Base-by-base conservation (phyloP, 2,888 invertebrate species). In the Peribatodes rhomboidaria region DNA sequence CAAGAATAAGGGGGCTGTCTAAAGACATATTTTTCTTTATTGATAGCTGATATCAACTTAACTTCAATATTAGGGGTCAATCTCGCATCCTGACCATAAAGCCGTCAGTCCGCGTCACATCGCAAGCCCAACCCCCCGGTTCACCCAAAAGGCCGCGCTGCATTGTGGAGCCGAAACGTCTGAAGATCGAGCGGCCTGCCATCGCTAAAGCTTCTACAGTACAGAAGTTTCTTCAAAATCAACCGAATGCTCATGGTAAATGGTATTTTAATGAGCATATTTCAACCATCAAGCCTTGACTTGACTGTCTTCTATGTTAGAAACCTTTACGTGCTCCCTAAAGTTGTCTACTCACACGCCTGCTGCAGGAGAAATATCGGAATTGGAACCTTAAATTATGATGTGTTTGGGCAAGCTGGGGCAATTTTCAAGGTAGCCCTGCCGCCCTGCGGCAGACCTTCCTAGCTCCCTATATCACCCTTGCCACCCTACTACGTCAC, bases 21-120 rank as follows among this genome's bases (percentile, higher is more conserved):
- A 6, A 42, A 13, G 37, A 1, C 9, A 35, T 35, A 13, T 35
- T 35, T n/a, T 4, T 6, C 6, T n/a, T 2, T 7, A 41, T 22
- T 44, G 27, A 27, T 44, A 8, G 31, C 2, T 47, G 9, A 47
- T n/a, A 31, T 3, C 27, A 47, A n/a, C 7, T 14, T 27, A 9
- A 0, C 27, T 14, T 47, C 18, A 13, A n/a, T 22, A 13, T 14
- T n/a, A 54, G 54, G 1, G 42, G 42, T 16, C 54, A 41, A 1
- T 54, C 54, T 31, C 54, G 54, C 41, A 41, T 54, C 2, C 31
- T 54, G 7, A 31, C 27, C 14, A 7, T 42, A 27, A 54, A 54
- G 31, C 54, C 54, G 1, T 54, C 54, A 42, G 27, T 13, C 9
- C 42, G 31, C 41, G 16, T 13, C 1, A 8, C 54, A 13, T 13